Conservation (phyloP, 2,888 invertebrate species). For the Nemapogon koenigi region DNA sequence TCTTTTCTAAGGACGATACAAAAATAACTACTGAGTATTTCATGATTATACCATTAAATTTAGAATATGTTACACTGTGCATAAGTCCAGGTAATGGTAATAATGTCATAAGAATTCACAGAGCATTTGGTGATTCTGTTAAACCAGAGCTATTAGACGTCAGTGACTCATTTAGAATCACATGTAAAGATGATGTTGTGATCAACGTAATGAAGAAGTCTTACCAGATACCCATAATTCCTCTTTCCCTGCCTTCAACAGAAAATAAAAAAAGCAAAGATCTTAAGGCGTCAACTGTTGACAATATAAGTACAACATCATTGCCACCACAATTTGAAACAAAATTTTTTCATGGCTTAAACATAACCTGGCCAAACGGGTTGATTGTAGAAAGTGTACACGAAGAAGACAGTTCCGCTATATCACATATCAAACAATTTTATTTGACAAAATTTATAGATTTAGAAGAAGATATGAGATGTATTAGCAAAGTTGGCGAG, state of each 20-base stretch:
- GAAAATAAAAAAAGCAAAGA: not conserved
- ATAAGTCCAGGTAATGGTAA: conserved; percentile 34
- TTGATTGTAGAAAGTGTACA: conserved; percentile 44
- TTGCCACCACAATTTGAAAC: conserved; percentile 21
- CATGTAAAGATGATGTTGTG: conserved; percentile 35
- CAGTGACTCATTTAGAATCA: conserved; percentile 45
- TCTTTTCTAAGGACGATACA: conserved; percentile 47
- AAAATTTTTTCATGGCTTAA: conserved; percentile 33
- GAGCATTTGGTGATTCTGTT: conserved; percentile 30
- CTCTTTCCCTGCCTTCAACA: not conserved
- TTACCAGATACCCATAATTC: conserved; percentile 22
- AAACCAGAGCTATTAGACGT: conserved; percentile 23
- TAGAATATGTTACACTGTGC: conserved; percentile 38
- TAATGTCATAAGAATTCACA: conserved; percentile 48
- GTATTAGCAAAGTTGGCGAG: conserved; percentile 46
- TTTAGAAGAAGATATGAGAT: conserved; percentile 40
- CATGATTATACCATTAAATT: conserved; percentile 40
- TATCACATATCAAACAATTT: conserved; percentile 48
- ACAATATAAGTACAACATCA: conserved; percentile 18
- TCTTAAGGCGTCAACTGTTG: conserved; percentile 16
- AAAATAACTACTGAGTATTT: conserved; percentile 34
- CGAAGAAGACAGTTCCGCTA: conserved; percentile 29
- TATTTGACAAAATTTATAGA: conserved; percentile 21
- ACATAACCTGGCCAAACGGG: conserved; percentile 51
- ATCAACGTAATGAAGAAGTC: conserved; percentile 40